phyloP scores from a whole-genome alignment of 2,888 invertebrate genomes.

The Scaptomyza polygonia region DNA sequence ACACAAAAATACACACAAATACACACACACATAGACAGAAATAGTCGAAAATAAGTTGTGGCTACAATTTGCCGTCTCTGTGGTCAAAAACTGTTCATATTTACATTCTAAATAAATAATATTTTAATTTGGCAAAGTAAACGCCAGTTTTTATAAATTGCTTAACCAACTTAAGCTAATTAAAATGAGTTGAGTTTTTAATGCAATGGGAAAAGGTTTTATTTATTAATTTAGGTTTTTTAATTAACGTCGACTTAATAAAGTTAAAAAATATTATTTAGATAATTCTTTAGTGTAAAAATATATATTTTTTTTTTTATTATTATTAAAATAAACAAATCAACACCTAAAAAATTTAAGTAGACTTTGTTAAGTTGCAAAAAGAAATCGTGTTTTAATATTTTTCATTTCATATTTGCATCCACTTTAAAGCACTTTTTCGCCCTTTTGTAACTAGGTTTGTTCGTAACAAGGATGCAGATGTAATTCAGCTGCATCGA shows the following conservation, averaged over 20 bases:
- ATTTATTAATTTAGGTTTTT: too few species aligned
- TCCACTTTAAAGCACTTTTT: conserved; percentile 25
- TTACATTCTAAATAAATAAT: conserved; percentile 80
- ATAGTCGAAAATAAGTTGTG: conserved; percentile 38
- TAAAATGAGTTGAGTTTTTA: too few species aligned
- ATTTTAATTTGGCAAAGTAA: conserved; percentile 80
- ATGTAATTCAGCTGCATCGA: conserved; percentile 3
- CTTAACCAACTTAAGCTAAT: conserved; percentile 28
- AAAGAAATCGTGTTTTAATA: too few species aligned
- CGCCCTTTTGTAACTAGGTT: too few species aligned
- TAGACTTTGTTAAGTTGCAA: too few species aligned
- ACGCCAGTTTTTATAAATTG: conserved; percentile 73
- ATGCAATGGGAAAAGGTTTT: too few species aligned
- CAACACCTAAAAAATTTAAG: too few species aligned
- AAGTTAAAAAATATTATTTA: too few species aligned
- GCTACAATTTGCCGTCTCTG: conserved; percentile 65
- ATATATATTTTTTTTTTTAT: too few species aligned
- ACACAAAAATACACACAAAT: conserved; percentile 22
- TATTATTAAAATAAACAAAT: too few species aligned
- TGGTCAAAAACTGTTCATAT: conserved; percentile 71
- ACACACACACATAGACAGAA: conserved; percentile 18
- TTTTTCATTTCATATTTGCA: neutral
- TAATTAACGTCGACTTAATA: too few species aligned
- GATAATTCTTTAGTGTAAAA: too few species aligned
- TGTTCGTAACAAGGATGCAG: conserved; percentile 21